Conservation (phyloP, 1,140 invertebrate genomes). For the Phenacoccus solenopsis region DNA sequence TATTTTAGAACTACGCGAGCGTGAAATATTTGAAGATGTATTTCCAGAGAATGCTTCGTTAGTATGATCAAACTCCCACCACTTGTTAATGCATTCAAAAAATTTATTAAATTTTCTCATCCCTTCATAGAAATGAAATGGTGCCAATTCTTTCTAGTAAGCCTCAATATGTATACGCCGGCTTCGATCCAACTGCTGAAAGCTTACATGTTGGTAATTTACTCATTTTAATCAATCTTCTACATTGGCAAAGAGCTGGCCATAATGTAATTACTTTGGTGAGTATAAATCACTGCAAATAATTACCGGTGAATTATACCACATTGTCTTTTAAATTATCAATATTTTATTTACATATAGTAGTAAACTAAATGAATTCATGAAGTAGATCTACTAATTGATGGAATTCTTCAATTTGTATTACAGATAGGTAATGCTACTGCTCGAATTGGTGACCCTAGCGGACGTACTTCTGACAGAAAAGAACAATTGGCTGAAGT, state of each 20-base stretch:
- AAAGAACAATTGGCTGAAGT: conserved; percentile 42
- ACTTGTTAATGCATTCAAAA: no score
- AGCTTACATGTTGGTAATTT: conserved; percentile 95
- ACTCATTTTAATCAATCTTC: conserved; percentile 75
- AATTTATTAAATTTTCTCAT: conserved; percentile 13
- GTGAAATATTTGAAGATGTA: conserved; percentile 68
- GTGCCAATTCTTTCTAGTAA: conserved; percentile 44
- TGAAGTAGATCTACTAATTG: no score
- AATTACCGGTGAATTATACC: conserved; percentile 24
- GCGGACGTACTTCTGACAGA: conserved; percentile 64
- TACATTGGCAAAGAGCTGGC: conserved; percentile 85
- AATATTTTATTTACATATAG: no score
- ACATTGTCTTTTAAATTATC: no score
- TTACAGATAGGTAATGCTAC: conserved; percentile 81
- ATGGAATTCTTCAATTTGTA: no score
- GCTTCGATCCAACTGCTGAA: conserved; percentile 94
- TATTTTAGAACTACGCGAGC: conserved; percentile 57
- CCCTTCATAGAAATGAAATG: conserved; percentile 49
- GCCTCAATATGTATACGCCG: conserved; percentile 77
- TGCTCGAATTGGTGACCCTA: conserved; percentile 89
- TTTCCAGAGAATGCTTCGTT: conserved; percentile 49
- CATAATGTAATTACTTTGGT: conserved; percentile 77
- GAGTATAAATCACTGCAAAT: conserved; percentile 32
- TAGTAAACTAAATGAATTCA: no score
- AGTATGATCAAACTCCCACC: no score